Conservation (phyloP, 2,113 vertebrate genomes). For the Charadrius vociferus region DNA sequence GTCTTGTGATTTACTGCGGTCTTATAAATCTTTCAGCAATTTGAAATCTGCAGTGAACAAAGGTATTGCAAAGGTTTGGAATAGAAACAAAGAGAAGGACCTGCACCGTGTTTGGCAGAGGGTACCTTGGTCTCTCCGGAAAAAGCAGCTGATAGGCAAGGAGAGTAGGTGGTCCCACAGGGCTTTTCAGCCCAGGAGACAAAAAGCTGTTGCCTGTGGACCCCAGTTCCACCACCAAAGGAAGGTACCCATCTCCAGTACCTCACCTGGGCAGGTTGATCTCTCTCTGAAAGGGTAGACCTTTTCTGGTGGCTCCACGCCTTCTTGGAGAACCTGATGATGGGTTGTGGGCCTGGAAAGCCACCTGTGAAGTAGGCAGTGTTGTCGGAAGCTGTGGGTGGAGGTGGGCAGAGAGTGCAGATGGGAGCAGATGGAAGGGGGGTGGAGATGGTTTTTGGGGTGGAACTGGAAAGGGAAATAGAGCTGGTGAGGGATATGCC, state of each 20-base stretch:
- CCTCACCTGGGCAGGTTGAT: not conserved
- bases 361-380: not conserved
- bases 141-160: not conserved
- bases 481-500: not conserved
- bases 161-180: not conserved
- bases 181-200: not conserved
- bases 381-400: not conserved
- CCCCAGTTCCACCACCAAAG: not conserved
- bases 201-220: not conserved
- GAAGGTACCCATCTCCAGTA: not conserved
- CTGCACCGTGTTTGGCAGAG: not conserved
- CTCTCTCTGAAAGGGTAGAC: not conserved
- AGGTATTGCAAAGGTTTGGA: not conserved
- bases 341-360: not conserved
- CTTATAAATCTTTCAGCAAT: slow-evolving; percentile 49
- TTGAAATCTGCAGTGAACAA: slow-evolving; percentile 7
- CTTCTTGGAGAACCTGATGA: not conserved
- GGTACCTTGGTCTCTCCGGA: not conserved
- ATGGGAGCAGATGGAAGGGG: not conserved
- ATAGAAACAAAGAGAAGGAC: slow-evolving; percentile 12
- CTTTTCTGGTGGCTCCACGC: not conserved
- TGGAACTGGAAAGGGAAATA: not conserved
- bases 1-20: not conserved
- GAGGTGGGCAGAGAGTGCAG: not conserved
- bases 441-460: not conserved